phyloP scores from a whole-genome alignment of 2,797 vertebrate genomes.

The Squalus acanthias region DNA sequence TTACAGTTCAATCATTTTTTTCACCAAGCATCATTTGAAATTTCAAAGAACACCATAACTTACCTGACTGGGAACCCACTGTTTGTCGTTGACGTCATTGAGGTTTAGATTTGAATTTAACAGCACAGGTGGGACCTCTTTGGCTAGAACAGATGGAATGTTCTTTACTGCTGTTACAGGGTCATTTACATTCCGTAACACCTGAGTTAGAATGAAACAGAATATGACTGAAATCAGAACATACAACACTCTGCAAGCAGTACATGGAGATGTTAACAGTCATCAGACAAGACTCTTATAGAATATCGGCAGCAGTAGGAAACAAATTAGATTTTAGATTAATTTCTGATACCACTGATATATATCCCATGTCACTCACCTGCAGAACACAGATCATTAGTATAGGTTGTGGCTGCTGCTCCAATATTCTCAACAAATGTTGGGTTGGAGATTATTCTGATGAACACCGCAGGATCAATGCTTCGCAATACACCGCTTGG shows the following conservation, averaged over 20 bases:
- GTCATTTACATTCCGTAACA: background rate
- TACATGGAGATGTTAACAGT: background rate
- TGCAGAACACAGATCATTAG: constrained; percentile 38
- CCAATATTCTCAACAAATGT: constrained; percentile 37
- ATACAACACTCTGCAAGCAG: background rate
- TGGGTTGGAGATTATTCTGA: background rate
- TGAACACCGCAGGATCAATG: background rate
- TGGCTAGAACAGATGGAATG: constrained; percentile 24
- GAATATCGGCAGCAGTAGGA: background rate
- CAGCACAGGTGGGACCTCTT: background rate
- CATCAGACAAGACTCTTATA: background rate
- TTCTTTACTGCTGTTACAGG: background rate
- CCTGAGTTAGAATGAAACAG: background rate
- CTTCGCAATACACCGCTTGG: background rate
- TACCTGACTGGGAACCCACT: constrained; percentile 29
- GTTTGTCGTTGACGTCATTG: background rate
- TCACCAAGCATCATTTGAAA: background rate
- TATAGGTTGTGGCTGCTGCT: constrained; percentile 29
- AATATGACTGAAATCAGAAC: background rate
- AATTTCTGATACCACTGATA: background rate
- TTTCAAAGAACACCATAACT: background rate
- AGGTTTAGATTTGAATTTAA: background rate
- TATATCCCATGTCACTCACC: constrained; percentile 18
- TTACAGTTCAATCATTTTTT: background rate
- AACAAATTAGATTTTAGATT: background rate